Evolutionary conservation across 2,797 vertebrate species (phyloP).

Genomic region (Helicolenus hilgendorfi): DNA sequence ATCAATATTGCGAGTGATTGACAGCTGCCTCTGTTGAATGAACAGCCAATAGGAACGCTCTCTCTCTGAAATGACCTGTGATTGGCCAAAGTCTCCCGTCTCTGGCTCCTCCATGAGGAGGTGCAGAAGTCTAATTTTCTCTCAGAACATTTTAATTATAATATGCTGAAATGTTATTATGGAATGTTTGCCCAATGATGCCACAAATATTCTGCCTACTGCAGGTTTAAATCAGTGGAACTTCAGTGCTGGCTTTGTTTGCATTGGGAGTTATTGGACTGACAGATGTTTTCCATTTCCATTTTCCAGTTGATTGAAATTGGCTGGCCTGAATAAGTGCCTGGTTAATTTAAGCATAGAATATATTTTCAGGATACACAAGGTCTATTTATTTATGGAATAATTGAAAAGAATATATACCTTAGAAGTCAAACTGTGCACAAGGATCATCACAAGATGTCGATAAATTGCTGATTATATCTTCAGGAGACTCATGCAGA

Average conservation of each 20-base stretch:
- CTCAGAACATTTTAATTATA: too few relatives aligned
- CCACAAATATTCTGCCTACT: too few relatives aligned
- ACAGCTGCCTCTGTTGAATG: too few relatives aligned
- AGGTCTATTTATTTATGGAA: background rate
- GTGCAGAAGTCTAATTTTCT: too few relatives aligned
- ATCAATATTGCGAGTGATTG: too few relatives aligned
- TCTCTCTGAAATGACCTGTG: too few relatives aligned
- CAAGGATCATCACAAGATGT: background rate
- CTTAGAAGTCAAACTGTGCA: background rate
- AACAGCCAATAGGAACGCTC: too few relatives aligned
- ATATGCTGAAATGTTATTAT: too few relatives aligned
- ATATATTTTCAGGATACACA: background rate
- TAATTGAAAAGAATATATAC: background rate
- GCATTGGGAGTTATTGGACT: conserved; percentile 6
- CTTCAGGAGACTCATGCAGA: background rate
- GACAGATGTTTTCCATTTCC: background rate
- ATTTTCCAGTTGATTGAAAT: background rate
- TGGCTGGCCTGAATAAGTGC: background rate
- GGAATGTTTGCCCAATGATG: too few relatives aligned
- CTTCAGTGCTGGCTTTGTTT: conserved; percentile 10
- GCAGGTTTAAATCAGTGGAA: background rate
- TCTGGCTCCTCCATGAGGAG: too few relatives aligned
- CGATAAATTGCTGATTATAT: conserved; percentile 2
- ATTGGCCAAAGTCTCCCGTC: too few relatives aligned
- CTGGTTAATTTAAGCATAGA: background rate